Evolutionary conservation across 2,888 invertebrate species (phyloP), one percentile per base, ranked within the genome.

Genomic region (Ectobius pallidus): DNA sequence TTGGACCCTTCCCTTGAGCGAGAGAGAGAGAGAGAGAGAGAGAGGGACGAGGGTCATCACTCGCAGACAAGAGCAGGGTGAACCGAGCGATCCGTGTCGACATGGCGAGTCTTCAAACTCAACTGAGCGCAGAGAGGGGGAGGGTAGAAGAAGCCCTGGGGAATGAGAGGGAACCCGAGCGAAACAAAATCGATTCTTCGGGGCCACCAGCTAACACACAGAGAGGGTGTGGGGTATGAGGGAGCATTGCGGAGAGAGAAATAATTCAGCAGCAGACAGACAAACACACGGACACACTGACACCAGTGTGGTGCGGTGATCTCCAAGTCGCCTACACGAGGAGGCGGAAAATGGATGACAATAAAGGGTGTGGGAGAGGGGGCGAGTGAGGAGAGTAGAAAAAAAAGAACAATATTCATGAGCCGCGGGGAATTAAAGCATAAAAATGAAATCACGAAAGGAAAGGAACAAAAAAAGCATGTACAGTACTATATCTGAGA

Each of bases 101-200:
- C 39, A 34, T 27, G 65, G 65, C 25, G 44, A 65, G 65, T 65
- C 65, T 65, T 65, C 65, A 65, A 65, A 65, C 65, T 65, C 70
- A 70, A 70, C 62, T 55, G 62, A 46, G 70, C 58, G 44, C 62
- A 34, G 7, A 2, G 39, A 25, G 55, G 69, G 69, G 61, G 7
- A 27, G 22, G 69, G n/a, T n/a, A n/a, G n/a, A n/a, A n/a, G n/a
- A n/a, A n/a, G 39, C 46, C 65, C 65, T 25, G 42, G 30, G 63
- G 67, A 58, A 22, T 4, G 46, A 14, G 70, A 3, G 55, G 22
- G 55, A 3, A 44, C 32, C 18, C 52, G 32, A 55, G 73, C 46
- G 70, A 73, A 73, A 73, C 70, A 73, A 71, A 73, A 73, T 73
- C 73, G 73, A 73, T 73, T 73, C 70, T 70, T 73, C 70, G 73